Percentiles rank a stretch among this genome's conserved stretches.
phyloP scores from a whole-genome alignment of 2,113 vertebrate genomes.

The Oreocharis arfaki region DNA sequence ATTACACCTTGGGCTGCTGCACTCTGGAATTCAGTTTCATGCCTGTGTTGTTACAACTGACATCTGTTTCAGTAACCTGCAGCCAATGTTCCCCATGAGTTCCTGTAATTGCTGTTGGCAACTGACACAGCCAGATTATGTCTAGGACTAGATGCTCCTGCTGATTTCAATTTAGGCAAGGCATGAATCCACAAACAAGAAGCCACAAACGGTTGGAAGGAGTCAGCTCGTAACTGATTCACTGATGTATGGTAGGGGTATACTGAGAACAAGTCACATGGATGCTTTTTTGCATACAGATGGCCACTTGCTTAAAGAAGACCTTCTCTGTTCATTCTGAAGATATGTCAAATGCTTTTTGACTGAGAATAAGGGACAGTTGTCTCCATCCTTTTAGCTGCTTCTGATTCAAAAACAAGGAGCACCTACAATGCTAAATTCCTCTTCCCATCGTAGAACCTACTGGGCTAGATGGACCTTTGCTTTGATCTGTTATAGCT shows the following conservation, averaged over 20 bases:
- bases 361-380: not conserved
- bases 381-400: not conserved
- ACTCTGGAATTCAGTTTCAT: not conserved
- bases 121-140: conserved; percentile 21
- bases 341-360: not conserved
- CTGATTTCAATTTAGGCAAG: conserved; percentile 61
- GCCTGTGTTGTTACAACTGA: conserved; percentile 24
- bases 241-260: not conserved
- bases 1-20: not conserved
- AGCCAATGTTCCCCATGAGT: conserved; percentile 34
- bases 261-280: not conserved
- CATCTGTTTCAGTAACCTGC: conserved; percentile 51
- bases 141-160: conserved; percentile 50
- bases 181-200: conserved; percentile 48
- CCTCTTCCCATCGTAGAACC: not conserved
- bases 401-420: not conserved
- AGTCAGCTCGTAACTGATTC: not conserved
- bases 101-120: conserved; percentile 55
- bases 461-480: not conserved
- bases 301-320: not conserved
- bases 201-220: not conserved
- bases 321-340: not conserved
- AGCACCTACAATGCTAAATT: not conserved
- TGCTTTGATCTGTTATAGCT: not conserved
- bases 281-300: not conserved